phyloP scores from a whole-genome alignment of 2,797 vertebrate species.

The Sebastes flavidus region DNA sequence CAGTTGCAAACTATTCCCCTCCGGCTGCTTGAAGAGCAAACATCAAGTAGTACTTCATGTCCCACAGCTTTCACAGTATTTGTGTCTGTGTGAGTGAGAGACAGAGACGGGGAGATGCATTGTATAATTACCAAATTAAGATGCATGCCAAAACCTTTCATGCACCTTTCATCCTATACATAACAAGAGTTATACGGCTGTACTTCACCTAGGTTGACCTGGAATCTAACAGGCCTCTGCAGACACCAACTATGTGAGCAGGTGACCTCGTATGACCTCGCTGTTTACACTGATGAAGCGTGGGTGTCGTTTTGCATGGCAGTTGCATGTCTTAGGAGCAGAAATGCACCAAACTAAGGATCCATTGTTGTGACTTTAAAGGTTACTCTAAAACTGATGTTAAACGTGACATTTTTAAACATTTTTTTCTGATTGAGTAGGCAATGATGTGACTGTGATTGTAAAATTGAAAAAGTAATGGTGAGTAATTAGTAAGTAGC shows the following conservation, averaged over 20 bases:
- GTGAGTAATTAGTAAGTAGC: not conserved
- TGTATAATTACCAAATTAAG: slow-evolving; percentile 54
- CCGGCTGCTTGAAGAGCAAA: slow-evolving; percentile 50
- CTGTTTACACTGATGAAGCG: slow-evolving; percentile 23
- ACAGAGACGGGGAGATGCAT: slow-evolving; percentile 17
- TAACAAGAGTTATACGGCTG: not conserved
- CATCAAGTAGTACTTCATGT: slow-evolving; percentile 46
- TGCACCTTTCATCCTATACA: slow-evolving; percentile 31
- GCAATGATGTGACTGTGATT: not conserved
- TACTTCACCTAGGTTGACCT: slow-evolving; percentile 29
- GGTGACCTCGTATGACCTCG: slow-evolving; percentile 31
- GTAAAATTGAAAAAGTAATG: not conserved
- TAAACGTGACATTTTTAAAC: not conserved
- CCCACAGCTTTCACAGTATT: slow-evolving; percentile 25
- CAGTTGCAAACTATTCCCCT: slow-evolving; percentile 77
- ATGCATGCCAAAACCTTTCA: slow-evolving; percentile 7
- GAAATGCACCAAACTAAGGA: not conserved
- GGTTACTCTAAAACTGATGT: not conserved
- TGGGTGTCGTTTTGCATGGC: not conserved
- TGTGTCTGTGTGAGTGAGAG: slow-evolving; percentile 17
- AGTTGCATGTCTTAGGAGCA: not conserved
- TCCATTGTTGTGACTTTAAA: not conserved
- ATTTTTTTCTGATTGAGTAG: not conserved
- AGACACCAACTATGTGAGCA: slow-evolving; percentile 9
- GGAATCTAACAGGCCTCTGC: slow-evolving; percentile 19